Base-by-base conservation (phyloP, 2,113 vertebrate species). In the Brienomyrus brachyistius region DNA sequence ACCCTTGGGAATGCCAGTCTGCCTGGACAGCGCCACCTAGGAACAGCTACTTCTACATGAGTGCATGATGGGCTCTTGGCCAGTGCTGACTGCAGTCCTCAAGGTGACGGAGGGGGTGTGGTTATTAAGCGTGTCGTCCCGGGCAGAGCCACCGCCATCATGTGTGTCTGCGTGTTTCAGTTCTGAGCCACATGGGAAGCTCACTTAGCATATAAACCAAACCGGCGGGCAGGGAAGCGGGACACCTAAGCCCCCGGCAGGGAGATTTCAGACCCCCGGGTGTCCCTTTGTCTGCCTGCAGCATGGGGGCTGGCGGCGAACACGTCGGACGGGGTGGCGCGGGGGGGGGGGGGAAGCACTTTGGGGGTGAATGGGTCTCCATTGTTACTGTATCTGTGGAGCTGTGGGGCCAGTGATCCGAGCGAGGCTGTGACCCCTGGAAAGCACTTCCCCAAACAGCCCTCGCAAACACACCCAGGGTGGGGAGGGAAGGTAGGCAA, bases 341-440 rank as follows among this genome's bases (percentile, higher is more conserved):
- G 51, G 17, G 47, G 27, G 21, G 70, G 50, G 74, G 27, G 5
- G 27, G 13, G n/a, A n/a, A n/a, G n/a, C n/a, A 50, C 77, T 86
- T 31, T 48, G 83, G 40, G 74, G 83, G 83, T 87, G 43, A 77
- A 70, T 13, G 35, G 45, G 56, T 91, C 84, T 88, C 94, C 90
- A 92, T 95, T 95, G 95, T 95, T 93, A 95, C 93, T 95, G 94
- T 95, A 95, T 95, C 87, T 45, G 74, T 89, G 93, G 95, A 91
- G 89, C 54, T 92, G 92, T 87, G 89, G 94, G 94, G 92, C 90
- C 45, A 45, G 74, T 96, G 94, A 96, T 94, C 92, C 95, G 95
- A 92, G 87, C 93, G 94, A 92, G 56, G 93, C 92, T 90, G 92
- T 94, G 95, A 96, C 94, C 95, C 91, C 93, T 92, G 93, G 93